Conservation (phyloP, 2,113 vertebrate genomes). For the Cyanocitta stelleri region DNA sequence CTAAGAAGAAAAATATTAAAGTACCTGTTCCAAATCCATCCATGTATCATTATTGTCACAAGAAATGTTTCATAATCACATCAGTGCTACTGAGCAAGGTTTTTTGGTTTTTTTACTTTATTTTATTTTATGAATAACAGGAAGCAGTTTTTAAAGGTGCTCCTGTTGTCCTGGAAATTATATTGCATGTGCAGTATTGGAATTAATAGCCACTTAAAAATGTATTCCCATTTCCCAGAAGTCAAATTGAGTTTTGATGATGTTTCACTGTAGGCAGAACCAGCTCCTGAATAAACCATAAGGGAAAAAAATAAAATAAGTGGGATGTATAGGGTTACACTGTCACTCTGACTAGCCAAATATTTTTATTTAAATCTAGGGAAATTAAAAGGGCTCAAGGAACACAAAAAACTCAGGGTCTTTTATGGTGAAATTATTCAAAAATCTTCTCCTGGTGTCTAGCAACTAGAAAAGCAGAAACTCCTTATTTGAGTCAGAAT, state of each 20-base stretch:
- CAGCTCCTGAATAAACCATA: neutral
- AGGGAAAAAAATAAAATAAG: neutral
- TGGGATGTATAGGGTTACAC: neutral
- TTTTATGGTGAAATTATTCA: neutral
- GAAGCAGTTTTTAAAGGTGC: neutral
- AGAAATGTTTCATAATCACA: neutral
- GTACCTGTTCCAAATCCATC: neutral
- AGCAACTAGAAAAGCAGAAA: neutral
- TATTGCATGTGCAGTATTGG: neutral
- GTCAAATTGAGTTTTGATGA: slow-evolving; percentile 20
- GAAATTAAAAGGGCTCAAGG: neutral
- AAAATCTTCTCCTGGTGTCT: neutral
- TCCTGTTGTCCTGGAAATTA: neutral
- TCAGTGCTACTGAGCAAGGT: neutral
- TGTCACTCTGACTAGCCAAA: neutral
- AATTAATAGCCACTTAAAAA: slow-evolving; percentile 15
- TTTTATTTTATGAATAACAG: neutral
- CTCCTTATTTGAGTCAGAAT: neutral
- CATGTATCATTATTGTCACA: neutral
- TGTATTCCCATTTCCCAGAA: slow-evolving; percentile 3
- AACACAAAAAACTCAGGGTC: accelerated
- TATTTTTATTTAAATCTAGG: neutral
- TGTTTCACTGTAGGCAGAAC: slow-evolving; percentile 12
- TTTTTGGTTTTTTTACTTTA: neutral
- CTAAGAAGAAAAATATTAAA: neutral